Conservation (phyloP, 2,797 vertebrate species). For the Phataginus tricuspis region DNA sequence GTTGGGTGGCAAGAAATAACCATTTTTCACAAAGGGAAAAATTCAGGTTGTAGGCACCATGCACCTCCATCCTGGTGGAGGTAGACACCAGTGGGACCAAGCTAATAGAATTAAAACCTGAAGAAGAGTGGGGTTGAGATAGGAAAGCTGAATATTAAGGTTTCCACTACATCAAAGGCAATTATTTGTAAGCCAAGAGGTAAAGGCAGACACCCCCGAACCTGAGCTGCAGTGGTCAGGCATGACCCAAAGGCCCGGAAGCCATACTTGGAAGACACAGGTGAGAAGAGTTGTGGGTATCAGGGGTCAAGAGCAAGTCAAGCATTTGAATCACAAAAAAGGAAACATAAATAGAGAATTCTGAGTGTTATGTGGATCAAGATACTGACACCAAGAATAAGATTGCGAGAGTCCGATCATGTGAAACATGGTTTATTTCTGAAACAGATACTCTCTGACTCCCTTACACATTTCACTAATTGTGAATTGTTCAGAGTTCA, state of each 20-base stretch:
- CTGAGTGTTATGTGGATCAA: background rate
- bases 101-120: background rate
- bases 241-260: background rate
- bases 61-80: background rate
- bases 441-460: background rate
- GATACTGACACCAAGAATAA: background rate
- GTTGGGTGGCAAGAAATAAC: background rate
- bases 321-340: background rate
- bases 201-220: background rate
- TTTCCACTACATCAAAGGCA: background rate
- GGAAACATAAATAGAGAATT: background rate
- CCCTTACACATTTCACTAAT: background rate
- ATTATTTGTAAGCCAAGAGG: background rate
- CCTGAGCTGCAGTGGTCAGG: background rate
- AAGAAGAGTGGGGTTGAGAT: background rate
- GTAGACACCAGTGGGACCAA: background rate
- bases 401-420: background rate
- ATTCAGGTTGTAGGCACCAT: background rate
- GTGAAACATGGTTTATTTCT: background rate
- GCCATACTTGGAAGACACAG: background rate
- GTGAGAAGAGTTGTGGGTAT: background rate
- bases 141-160: background rate
- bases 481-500: background rate
- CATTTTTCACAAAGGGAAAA: background rate
- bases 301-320: background rate